These are phyloP conservation scores for Galeruca laticollis DNA, from an alignment of 2,888 invertebrate genomes.

Conservation along the genomic window DNA sequence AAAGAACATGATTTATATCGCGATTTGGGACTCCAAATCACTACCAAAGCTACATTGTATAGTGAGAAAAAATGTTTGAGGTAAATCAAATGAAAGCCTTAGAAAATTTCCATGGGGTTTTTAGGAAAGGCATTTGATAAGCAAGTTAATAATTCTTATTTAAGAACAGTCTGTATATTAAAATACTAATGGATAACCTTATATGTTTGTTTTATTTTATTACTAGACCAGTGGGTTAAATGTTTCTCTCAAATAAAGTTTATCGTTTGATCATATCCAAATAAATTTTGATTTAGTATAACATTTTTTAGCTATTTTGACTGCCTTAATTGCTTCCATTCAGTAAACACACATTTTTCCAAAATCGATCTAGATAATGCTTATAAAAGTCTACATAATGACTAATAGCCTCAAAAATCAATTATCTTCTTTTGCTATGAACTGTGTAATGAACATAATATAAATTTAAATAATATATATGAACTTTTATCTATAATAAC, in stretches of 20 bases:
- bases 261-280: background rate
- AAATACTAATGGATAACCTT: too few species aligned
- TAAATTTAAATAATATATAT: background rate
- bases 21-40: too few species aligned
- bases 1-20: too few species aligned
- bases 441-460: background rate
- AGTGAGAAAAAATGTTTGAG: too few species aligned
- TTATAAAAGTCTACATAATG: background rate
- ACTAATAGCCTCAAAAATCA: background rate
- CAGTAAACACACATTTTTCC: background rate
- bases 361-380: background rate
- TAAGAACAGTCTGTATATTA: too few species aligned
- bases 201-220: background rate
- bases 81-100: too few species aligned
- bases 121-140: too few species aligned
- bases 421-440: background rate
- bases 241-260: background rate
- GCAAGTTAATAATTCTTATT: too few species aligned
- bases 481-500: background rate
- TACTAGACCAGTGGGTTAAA: background rate
- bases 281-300: constrained; percentile 1
- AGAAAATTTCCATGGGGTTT: too few species aligned
- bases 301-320: background rate
- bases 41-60: too few species aligned
- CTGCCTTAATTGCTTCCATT: background rate